Evolutionary conservation across 2,797 vertebrate species (phyloP).

Genomic region (Pyrrhura leucotis): DNA sequence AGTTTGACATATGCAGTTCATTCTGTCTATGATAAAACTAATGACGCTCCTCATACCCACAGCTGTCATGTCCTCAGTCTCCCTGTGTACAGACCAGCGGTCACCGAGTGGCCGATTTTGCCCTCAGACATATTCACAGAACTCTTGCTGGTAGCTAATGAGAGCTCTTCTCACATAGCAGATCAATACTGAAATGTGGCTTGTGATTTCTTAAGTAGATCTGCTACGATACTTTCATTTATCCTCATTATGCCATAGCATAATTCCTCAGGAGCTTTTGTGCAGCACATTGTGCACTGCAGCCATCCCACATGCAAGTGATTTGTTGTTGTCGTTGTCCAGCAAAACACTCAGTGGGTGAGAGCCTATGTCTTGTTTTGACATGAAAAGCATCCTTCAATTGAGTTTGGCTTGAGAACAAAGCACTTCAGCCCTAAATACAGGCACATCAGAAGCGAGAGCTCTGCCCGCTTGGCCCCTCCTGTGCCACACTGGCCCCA

Average conservation of each 20-base stretch:
- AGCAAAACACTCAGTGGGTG: background rate
- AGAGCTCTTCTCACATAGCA: background rate
- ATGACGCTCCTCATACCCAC: background rate
- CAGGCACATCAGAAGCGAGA: background rate
- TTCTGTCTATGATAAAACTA: background rate
- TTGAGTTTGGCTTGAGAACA: background rate
- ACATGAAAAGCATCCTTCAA: background rate
- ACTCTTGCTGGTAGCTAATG: background rate
- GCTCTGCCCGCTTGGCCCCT: accelerated
- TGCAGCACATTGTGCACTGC: background rate
- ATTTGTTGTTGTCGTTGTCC: background rate
- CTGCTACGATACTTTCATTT: background rate
- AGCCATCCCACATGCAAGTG: accelerated
- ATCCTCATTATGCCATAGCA: background rate
- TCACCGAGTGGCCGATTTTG: background rate
- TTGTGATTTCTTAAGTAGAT: background rate
- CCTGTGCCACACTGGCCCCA: accelerated
- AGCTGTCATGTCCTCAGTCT: background rate
- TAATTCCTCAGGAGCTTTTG: background rate
- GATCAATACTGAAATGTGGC: background rate
- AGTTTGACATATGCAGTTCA: accelerated
- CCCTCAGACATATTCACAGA: background rate
- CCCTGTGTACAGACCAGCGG: background rate
- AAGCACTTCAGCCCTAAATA: background rate
- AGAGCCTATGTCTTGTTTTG: background rate